Conservation (phyloP, 1,140 invertebrate species). For the Pissodes strobi region DNA sequence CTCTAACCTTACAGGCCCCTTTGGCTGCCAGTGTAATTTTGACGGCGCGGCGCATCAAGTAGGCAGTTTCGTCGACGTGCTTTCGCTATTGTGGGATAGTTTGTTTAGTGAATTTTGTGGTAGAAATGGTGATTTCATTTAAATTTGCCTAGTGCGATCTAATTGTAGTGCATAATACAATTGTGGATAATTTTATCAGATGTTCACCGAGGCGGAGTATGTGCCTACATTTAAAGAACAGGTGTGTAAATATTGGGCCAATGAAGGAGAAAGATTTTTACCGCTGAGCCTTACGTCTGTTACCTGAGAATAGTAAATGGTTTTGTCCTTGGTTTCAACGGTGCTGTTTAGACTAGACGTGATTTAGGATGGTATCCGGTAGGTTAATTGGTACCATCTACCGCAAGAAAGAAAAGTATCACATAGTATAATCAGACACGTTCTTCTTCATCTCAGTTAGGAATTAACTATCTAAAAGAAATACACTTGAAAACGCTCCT, state of each 20-base stretch:
- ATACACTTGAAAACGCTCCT: too few relatives aligned
- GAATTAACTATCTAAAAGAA: too few relatives aligned
- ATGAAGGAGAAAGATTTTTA: background rate
- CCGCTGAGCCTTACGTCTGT: background rate
- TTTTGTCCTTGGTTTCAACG: conserved; percentile 3
- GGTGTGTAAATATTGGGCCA: conserved; percentile 27
- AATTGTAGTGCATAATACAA: background rate
- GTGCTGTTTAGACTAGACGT: too few relatives aligned
- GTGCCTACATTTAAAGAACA: conserved; percentile 29
- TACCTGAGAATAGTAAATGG: conserved; percentile 4
- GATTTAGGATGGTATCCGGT: too few relatives aligned
- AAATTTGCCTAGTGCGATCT: background rate
- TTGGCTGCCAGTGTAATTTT: conserved; percentile 42
- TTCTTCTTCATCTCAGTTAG: too few relatives aligned
- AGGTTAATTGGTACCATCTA: too few relatives aligned
- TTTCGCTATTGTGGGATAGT: conserved; percentile 17
- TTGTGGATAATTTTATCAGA: background rate
- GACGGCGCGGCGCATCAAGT: conserved; percentile 31
- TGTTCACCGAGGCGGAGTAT: conserved; percentile 12
- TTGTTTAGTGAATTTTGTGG: conserved; percentile 25
- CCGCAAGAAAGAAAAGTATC: too few relatives aligned
- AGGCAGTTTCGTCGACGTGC: conserved; percentile 32
- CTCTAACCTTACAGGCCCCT: conserved; percentile 43
- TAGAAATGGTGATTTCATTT: background rate
- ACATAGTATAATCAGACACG: too few relatives aligned